phyloP scores from a whole-genome alignment of 2,888 invertebrate genomes.

The Laothoe populi region DNA sequence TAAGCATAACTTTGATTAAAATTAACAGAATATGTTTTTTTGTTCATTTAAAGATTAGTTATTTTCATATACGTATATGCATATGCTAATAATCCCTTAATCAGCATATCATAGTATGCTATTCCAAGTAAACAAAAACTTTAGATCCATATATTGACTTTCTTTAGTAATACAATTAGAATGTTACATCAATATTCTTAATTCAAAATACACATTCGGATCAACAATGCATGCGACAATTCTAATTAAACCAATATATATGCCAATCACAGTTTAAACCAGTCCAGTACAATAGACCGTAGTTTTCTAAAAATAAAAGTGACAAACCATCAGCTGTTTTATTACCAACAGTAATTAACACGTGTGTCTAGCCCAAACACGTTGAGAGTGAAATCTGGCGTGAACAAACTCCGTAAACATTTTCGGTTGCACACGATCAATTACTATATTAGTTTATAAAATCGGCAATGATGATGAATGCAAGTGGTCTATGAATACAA shows the following conservation, averaged over 20 bases:
- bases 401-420: conserved; percentile 15
- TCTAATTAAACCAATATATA: neutral
- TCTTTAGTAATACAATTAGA: no score
- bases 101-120: no score
- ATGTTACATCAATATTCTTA: neutral
- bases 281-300: neutral
- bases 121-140: no score
- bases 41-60: no score
- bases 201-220: neutral
- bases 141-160: no score
- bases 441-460: neutral
- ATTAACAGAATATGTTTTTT: no score
- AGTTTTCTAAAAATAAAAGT: conserved; percentile 10
- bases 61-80: no score
- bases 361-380: conserved; percentile 24
- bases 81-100: no score
- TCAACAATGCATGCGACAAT: neutral
- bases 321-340: neutral
- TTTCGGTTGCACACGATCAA: conserved; percentile 7
- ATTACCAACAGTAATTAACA: conserved; percentile 16
- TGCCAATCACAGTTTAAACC: neutral
- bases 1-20: no score
- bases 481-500: neutral
- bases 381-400: conserved; percentile 35
- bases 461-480: neutral